Conservation (phyloP, 2,113 vertebrate genomes). For the Planiliza haematocheilus region DNA sequence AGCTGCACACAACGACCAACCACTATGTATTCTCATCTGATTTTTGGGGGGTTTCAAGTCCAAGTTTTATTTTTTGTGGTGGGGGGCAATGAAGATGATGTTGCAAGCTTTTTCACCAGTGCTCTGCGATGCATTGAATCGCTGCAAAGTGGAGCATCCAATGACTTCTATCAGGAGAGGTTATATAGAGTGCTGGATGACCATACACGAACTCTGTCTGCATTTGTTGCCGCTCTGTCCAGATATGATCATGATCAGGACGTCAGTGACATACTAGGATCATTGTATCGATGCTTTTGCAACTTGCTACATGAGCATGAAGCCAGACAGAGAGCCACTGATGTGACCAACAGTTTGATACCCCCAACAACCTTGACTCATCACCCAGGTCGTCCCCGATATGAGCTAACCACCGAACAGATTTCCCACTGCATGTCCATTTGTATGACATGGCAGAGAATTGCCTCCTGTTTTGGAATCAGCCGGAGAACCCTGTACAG, state of each 20-base stretch:
- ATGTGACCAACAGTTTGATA: background rate
- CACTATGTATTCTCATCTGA: too few relatives aligned
- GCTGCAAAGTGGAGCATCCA: background rate
- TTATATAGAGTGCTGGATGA: background rate
- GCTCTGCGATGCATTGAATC: background rate
- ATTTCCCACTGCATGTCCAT: background rate
- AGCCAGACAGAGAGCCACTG: background rate
- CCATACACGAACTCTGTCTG: background rate
- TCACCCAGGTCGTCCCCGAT: background rate
- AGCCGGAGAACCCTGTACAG: background rate
- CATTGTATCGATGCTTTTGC: background rate
- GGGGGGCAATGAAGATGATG: background rate
- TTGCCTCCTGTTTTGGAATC: conserved; percentile 2
- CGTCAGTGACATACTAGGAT: background rate
- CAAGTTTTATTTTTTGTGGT: background rate
- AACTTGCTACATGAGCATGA: background rate
- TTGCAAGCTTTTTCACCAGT: background rate
- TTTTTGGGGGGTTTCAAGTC: too few relatives aligned
- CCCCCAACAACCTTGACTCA: background rate
- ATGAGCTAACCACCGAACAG: background rate
- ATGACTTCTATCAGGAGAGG: background rate
- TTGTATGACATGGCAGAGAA: conserved; percentile 5
- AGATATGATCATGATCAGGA: background rate
- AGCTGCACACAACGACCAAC: too few relatives aligned
- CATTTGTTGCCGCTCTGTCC: background rate